Conservation (phyloP, 1,140 invertebrate species). For the Eriocheir sinensis region DNA sequence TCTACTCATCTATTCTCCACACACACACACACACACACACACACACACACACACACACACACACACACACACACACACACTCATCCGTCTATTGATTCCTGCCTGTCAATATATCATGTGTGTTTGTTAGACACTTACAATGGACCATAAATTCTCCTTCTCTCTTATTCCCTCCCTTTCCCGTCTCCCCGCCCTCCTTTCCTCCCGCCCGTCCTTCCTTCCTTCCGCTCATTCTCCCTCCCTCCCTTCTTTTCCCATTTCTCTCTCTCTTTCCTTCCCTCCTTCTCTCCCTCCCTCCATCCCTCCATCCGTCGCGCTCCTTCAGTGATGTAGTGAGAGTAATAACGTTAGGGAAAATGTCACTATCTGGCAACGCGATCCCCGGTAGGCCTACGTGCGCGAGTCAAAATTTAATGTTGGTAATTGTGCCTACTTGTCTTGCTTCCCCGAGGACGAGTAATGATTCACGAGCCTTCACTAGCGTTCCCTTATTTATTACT, state of each 20-base stretch:
- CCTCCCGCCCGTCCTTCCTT: not conserved
- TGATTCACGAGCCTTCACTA: conserved; percentile 13
- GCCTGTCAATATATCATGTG: conserved; percentile 22
- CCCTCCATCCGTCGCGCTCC: not conserved
- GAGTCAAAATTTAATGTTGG: conserved; percentile 17
- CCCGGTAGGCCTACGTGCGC: not conserved
- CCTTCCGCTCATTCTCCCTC: not conserved
- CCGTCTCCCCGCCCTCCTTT: not conserved
- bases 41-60: conserved; percentile 22
- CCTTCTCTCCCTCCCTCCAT: not conserved
- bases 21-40: not conserved
- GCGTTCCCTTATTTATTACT: no score
- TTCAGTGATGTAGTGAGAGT: not conserved
- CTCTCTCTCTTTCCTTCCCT: not conserved
- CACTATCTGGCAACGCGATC: conserved; percentile 9
- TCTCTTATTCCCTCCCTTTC: not conserved
- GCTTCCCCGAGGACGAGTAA: not conserved
- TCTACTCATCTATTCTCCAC: no score
- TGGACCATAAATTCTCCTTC: conserved; percentile 24
- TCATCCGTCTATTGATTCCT: conserved; percentile 23
- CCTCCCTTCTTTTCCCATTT: not conserved
- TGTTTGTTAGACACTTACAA: conserved; percentile 8
- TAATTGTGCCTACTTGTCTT: conserved; percentile 24
- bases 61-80: conserved; percentile 11
- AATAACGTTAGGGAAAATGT: not conserved